A percentile compares a stretch with the other conserved stretches of the same genome.
Conservation (phyloP, 2,888 invertebrate species). For the Belgica antarctica region DNA sequence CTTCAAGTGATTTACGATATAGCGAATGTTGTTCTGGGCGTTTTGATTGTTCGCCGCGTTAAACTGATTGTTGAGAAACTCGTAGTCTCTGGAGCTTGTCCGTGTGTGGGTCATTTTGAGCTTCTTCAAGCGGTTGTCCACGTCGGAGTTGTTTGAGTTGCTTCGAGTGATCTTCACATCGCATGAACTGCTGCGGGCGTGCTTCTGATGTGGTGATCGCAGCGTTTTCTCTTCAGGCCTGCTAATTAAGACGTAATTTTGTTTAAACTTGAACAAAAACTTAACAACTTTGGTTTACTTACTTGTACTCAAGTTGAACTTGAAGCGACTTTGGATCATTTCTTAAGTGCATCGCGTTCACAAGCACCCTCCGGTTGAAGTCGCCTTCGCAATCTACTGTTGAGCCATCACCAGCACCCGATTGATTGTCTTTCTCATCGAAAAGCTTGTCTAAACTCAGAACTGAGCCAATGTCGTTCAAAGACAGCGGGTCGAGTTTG, state of each 20-base stretch:
- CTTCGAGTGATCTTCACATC: conserved; percentile 54
- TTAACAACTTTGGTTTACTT: conserved; percentile 46
- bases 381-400: conserved; percentile 46
- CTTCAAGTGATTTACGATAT: conserved; percentile 53
- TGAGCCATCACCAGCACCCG: conserved; percentile 50
- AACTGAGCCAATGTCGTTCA: conserved; percentile 73
- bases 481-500: conserved; percentile 60
- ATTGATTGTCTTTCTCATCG: conserved; percentile 64
- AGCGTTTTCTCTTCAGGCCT: conserved; percentile 53
- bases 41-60: conserved; percentile 23
- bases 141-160: conserved; percentile 52
- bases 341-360: conserved; percentile 60
- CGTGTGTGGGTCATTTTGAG: conserved; percentile 52
- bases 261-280: no score
- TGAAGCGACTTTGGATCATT: conserved; percentile 61
- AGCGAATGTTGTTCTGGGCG: conserved; percentile 52
- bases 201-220: conserved; percentile 49
- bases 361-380: conserved; percentile 48
- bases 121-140: conserved; percentile 48
- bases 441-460: conserved; percentile 82
- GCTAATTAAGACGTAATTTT: conserved; percentile 22
- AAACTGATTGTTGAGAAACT: conserved; percentile 48
- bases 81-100: conserved; percentile 55
- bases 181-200: conserved; percentile 55
- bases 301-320: conserved; percentile 62